These are phyloP conservation scores for Leucophenga maculata DNA, from an alignment of 2,888 invertebrate species.

Conservation along the genomic window DNA sequence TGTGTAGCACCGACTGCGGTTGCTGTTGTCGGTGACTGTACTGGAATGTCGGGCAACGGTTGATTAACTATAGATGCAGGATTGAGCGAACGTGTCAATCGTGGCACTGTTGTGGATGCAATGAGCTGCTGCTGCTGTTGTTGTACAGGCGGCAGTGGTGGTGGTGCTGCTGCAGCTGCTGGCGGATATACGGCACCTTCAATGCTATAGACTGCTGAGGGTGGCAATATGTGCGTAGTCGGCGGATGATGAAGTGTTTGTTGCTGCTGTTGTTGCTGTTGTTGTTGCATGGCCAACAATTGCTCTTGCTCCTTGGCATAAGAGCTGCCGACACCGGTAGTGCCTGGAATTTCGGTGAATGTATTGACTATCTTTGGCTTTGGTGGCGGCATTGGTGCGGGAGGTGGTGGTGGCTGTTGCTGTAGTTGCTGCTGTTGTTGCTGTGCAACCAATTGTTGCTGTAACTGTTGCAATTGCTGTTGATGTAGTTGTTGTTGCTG, in stretches of 20 bases:
- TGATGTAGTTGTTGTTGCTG: conserved; percentile 30
- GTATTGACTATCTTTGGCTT: conserved; percentile 69
- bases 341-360: conserved; percentile 71
- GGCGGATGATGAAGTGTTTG: conserved; percentile 61
- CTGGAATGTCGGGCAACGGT: conserved; percentile 72
- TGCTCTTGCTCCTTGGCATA: conserved; percentile 67
- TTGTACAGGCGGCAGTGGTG: conserved; percentile 38
- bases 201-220: conserved; percentile 71
- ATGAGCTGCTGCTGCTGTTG: conserved; percentile 38
- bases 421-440: conserved; percentile 46
- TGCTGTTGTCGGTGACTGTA: conserved; percentile 56
- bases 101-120: conserved; percentile 45
- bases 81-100: conserved; percentile 60
- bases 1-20: conserved; percentile 43
- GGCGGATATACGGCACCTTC: conserved; percentile 64
- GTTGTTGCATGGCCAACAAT: conserved; percentile 49
- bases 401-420: conserved; percentile 49
- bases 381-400: conserved; percentile 64
- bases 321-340: conserved; percentile 71
- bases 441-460: conserved; percentile 46
- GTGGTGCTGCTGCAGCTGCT: conserved; percentile 39
- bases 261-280: conserved; percentile 47
- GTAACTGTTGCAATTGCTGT: conserved; percentile 41
- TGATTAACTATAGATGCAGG: conserved; percentile 72
- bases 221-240: conserved; percentile 67